phyloP scores from a whole-genome alignment of 1,140 invertebrate genomes.

The Pteromalus puparum region DNA sequence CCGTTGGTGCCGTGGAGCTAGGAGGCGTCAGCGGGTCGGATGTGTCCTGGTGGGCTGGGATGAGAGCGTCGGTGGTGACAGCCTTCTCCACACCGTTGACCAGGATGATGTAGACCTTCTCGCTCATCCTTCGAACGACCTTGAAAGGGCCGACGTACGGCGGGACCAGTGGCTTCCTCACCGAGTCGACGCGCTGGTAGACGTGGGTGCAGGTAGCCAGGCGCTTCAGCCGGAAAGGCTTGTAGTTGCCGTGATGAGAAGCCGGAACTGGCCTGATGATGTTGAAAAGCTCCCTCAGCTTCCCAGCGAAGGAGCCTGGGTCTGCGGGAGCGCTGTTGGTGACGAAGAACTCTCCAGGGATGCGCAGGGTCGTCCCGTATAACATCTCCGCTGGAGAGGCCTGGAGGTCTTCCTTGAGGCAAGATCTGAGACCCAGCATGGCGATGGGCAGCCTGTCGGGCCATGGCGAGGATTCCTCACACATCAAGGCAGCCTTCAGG shows the following conservation, averaged over 20 bases:
- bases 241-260: not conserved
- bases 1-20: no score
- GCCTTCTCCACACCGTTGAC: no score
- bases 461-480: not conserved
- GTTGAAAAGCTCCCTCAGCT: not conserved
- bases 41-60: no score
- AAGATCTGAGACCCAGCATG: not conserved
- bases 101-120: no score
- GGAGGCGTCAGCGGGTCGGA: no score
- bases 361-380: not conserved
- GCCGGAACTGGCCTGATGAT: not conserved
- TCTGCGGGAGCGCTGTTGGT: not conserved
- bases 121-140: no score
- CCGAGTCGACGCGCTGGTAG: not conserved
- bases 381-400: no score
- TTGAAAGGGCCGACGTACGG: not conserved
- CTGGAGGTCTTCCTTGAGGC: no score
- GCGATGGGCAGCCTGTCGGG: not conserved
- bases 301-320: not conserved
- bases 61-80: no score
- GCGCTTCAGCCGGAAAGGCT: not conserved
- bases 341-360: no score
- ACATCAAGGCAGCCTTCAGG: not conserved
- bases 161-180: not conserved
- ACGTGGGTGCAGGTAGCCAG: not conserved